Conservation (phyloP, 2,888 invertebrate species). For the Tachina grossa region DNA sequence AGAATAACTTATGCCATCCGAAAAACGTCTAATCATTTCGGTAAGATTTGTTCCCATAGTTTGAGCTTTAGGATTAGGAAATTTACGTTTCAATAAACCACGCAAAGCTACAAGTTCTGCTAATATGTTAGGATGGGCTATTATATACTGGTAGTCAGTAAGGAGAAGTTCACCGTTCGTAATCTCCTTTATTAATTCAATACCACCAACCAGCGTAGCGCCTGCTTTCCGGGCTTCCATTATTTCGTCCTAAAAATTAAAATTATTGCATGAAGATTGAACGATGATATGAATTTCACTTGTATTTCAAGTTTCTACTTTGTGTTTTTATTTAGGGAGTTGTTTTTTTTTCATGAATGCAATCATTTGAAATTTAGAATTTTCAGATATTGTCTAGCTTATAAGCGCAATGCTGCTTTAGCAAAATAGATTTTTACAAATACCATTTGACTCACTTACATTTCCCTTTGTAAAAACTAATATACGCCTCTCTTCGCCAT, state of each 20-base stretch:
- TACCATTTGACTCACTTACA: constrained; percentile 76
- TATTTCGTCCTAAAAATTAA: constrained; percentile 76
- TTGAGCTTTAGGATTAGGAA: constrained; percentile 88
- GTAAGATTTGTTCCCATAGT: constrained; percentile 87
- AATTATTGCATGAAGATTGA: not conserved
- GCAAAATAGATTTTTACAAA: not conserved
- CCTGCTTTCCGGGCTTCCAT: constrained; percentile 87
- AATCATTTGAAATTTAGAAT: no score
- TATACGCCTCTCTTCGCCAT: constrained; percentile 87
- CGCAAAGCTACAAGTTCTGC: constrained; percentile 89
- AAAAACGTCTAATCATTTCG: constrained; percentile 86
- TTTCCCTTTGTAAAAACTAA: constrained; percentile 89
- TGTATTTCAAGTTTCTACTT: not conserved
- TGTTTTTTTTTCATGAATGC: no score
- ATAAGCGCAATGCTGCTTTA: not conserved
- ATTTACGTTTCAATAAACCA: constrained; percentile 90
- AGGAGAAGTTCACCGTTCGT: constrained; percentile 88
- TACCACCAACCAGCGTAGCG: constrained; percentile 88
- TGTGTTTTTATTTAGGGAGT: not conserved
- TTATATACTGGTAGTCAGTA: constrained; percentile 88
- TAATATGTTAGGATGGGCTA: constrained; percentile 91
- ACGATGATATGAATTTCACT: not conserved
- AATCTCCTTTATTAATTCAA: constrained; percentile 89
- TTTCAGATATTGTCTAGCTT: not conserved
- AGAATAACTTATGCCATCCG: constrained; percentile 88